These are phyloP conservation scores for Phocides pigmalion DNA, from an alignment of 1,140 invertebrate species.

Conservation along the genomic window DNA sequence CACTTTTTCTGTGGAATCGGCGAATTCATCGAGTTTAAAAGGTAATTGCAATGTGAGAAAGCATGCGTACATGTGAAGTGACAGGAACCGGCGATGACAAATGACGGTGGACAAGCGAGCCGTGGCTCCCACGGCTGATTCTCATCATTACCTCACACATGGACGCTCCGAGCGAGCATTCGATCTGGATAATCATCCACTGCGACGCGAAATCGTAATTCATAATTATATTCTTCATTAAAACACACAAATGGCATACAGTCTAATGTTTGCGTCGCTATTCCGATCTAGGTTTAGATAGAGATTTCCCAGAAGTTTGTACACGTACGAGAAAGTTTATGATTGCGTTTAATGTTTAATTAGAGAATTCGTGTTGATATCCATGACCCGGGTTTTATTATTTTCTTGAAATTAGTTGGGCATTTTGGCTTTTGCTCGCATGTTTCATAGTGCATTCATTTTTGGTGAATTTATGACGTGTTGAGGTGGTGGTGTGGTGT, in stretches of 20 bases:
- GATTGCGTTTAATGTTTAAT: background rate
- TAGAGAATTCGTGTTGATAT: background rate
- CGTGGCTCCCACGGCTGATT: conserved; percentile 63
- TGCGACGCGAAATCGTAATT: conserved; percentile 54
- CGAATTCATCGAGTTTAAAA: conserved; percentile 69
- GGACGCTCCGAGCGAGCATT: conserved; percentile 48
- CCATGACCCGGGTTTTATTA: background rate
- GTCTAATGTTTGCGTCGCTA: conserved; percentile 26
- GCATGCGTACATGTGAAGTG: conserved; percentile 65
- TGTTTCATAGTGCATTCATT: background rate
- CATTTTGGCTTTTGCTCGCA: background rate
- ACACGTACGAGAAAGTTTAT: background rate
- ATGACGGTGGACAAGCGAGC: conserved; percentile 62
- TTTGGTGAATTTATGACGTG: background rate
- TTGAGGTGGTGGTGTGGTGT: conserved; percentile 23
- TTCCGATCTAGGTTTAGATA: conserved; percentile 18
- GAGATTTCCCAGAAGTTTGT: background rate
- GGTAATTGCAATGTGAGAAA: conserved; percentile 77
- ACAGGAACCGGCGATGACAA: conserved; percentile 76
- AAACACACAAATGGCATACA: conserved; percentile 10
- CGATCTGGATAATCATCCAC: conserved; percentile 58
- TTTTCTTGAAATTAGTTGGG: background rate
- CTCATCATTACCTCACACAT: conserved; percentile 69
- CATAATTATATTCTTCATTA: conserved; percentile 39
- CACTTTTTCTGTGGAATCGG: conserved; percentile 63